These are phyloP conservation scores for Drosophila littoralis DNA, from an alignment of 1,140 invertebrate species.

Conservation along the genomic window DNA sequence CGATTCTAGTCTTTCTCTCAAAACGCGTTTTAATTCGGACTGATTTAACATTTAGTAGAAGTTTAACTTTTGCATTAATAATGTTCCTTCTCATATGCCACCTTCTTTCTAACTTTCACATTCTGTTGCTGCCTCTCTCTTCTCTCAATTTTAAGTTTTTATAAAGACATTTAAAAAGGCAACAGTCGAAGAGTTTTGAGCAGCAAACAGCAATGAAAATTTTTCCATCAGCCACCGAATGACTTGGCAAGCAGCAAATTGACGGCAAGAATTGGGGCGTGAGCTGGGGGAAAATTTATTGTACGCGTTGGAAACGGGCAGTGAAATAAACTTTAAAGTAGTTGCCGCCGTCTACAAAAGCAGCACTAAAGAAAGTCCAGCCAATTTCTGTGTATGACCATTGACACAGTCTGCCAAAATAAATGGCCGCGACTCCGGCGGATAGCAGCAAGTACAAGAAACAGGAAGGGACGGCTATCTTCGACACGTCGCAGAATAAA, in stretches of 20 bases:
- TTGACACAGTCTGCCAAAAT: conserved; percentile 60
- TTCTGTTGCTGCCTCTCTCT: background rate
- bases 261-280: conserved; percentile 43
- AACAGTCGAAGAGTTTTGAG: conserved; percentile 4
- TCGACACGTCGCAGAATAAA: too few species aligned
- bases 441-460: conserved; percentile 6
- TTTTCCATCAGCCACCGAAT: conserved; percentile 13
- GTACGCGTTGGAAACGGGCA: conserved; percentile 16
- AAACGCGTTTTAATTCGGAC: too few species aligned
- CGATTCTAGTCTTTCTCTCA: too few species aligned
- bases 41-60: too few species aligned
- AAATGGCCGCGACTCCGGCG: conserved; percentile 41
- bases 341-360: conserved; percentile 15
- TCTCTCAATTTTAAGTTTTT: conserved; percentile 3
- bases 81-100: too few species aligned
- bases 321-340: conserved; percentile 37
- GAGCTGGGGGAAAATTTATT: conserved; percentile 55
- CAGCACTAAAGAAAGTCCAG: background rate
- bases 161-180: conserved; percentile 16
- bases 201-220: conserved; percentile 33
- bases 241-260: conserved; percentile 49
- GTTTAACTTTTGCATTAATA: too few species aligned
- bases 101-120: background rate
- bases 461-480: too few species aligned
- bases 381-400: conserved; percentile 19